phyloP scores from a whole-genome alignment of 2,797 vertebrate genomes.

The Hemitrygon akajei region DNA sequence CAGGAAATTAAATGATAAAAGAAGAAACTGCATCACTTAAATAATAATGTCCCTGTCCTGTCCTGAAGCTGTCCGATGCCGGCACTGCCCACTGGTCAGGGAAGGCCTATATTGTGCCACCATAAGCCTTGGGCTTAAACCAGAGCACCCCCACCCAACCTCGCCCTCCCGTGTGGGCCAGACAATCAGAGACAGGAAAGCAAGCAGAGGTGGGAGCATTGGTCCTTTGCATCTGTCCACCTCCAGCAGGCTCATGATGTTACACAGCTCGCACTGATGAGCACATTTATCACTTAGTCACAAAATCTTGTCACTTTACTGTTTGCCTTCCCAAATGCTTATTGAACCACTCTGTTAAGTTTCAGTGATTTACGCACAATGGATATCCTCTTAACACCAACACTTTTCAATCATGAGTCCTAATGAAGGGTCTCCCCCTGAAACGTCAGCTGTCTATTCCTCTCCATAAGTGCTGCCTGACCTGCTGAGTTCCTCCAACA shows the following conservation, averaged over 20 bases:
- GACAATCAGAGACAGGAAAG: not conserved
- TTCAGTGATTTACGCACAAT: too few relatives aligned
- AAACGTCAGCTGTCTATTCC: too few relatives aligned
- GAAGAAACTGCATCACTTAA: not conserved
- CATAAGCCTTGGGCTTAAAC: not conserved
- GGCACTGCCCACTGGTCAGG: not conserved
- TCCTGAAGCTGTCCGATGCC: not conserved
- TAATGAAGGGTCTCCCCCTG: too few relatives aligned
- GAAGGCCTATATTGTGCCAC: not conserved
- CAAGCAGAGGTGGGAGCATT: not conserved
- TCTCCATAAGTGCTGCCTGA: too few relatives aligned
- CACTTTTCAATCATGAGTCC: too few relatives aligned
- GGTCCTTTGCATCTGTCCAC: not conserved
- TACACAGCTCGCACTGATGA: not conserved
- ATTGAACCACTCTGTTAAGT: too few relatives aligned
- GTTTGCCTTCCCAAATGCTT: too few relatives aligned
- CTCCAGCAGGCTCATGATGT: not conserved
- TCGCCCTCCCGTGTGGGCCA: not conserved
- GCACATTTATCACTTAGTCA: not conserved
- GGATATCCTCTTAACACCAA: too few relatives aligned
- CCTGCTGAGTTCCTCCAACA: too few relatives aligned
- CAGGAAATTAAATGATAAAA: not conserved
- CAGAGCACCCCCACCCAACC: not conserved
- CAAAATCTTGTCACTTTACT: not conserved
- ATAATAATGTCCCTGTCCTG: not conserved